Conservation (phyloP, 2,113 vertebrate species). For the Notarius quadriscutis region DNA sequence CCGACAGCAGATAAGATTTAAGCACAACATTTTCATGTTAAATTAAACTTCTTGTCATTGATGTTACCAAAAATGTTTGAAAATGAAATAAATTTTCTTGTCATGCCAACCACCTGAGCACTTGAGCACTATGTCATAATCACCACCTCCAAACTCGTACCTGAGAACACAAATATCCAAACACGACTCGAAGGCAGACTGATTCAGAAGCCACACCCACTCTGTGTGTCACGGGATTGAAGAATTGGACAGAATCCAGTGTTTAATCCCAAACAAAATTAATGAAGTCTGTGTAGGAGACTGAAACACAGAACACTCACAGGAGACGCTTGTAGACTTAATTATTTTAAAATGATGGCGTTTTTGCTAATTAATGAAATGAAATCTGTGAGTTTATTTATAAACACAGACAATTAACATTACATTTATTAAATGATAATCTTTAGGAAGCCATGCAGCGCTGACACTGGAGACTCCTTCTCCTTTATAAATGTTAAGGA, state of each 20-base stretch:
- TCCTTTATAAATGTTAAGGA: neutral
- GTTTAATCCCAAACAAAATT: conserved; percentile 31
- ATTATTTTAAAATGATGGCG: conserved; percentile 15
- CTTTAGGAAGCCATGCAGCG: neutral
- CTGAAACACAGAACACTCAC: neutral
- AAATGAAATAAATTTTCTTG: neutral
- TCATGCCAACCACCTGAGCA: neutral
- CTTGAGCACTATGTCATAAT: neutral
- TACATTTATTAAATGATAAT: neutral
- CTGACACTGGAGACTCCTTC: conserved; percentile 5
- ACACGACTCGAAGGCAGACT: neutral
- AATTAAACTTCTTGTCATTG: neutral
- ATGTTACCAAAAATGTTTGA: neutral
- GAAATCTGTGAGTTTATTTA: neutral
- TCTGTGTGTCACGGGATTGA: neutral
- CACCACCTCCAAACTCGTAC: neutral
- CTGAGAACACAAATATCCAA: too few relatives aligned
- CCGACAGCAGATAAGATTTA: neutral
- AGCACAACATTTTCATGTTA: neutral
- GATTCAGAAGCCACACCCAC: conserved; percentile 2
- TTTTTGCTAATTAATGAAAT: neutral
- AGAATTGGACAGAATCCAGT: conserved; percentile 21
- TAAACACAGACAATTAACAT: neutral
- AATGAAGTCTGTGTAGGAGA: conserved; percentile 9
- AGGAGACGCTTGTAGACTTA: conserved; percentile 3